Percentiles rank a stretch among this genome's conserved stretches.
phyloP scores from a whole-genome alignment of 2,888 invertebrate species.

The Dolomedes plantarius region DNA sequence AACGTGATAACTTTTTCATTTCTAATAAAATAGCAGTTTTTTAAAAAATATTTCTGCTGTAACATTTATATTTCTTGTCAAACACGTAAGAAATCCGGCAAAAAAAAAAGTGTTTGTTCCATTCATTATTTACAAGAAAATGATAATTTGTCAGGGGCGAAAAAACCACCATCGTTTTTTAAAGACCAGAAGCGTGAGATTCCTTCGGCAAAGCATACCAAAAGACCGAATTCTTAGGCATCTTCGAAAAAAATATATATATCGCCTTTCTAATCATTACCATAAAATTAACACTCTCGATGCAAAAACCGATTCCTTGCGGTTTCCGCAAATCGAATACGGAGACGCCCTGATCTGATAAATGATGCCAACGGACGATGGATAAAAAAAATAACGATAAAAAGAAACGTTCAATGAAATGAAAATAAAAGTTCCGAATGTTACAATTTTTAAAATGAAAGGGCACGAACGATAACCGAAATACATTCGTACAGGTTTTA shows the following conservation, averaged over 20 bases:
- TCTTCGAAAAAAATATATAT: slow-evolving; percentile 15
- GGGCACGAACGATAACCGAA: slow-evolving; percentile 3
- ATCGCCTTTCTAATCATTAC: slow-evolving; percentile 63
- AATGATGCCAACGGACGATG: slow-evolving; percentile 52
- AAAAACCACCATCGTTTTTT: slow-evolving; percentile 2
- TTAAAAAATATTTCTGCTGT: background rate
- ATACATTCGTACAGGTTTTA: slow-evolving; percentile 44
- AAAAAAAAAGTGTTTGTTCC: background rate
- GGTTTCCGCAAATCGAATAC: slow-evolving; percentile 62
- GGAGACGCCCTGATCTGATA: slow-evolving; percentile 48
- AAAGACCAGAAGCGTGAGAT: background rate
- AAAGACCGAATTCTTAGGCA: background rate
- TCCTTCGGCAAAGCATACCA: background rate
- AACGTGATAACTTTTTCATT: background rate
- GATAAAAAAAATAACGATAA: slow-evolving; percentile 41
- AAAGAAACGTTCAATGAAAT: slow-evolving; percentile 60
- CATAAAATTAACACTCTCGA: slow-evolving; percentile 53
- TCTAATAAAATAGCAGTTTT: background rate
- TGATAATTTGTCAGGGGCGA: background rate
- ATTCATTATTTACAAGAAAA: slow-evolving; percentile 1
- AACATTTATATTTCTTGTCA: background rate
- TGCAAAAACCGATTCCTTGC: slow-evolving; percentile 56
- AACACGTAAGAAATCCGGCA: background rate
- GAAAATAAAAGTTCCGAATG: slow-evolving; percentile 44
- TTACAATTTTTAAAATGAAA: slow-evolving; percentile 10